Percentiles rank a stretch among this genome's conserved stretches.
Conservation (phyloP, 2,888 invertebrate species). For the Podabrus alpinus region DNA sequence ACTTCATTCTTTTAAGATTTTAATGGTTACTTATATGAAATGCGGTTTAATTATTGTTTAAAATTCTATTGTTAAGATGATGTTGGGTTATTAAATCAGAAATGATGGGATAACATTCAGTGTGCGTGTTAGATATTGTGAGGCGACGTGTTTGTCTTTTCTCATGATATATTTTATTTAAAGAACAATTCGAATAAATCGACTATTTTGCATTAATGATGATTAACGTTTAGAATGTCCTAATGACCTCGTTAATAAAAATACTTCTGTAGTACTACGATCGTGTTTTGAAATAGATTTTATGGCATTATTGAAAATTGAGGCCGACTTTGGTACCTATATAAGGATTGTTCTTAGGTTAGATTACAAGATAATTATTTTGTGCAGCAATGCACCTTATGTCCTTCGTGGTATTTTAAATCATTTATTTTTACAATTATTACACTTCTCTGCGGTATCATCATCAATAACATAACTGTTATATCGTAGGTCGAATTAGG, state of each 20-base stretch:
- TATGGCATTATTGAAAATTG: not conserved
- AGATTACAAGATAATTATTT: not conserved
- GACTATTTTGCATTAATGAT: not conserved
- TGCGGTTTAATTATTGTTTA: not conserved
- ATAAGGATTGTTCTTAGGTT: not conserved
- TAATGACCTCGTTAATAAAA: conserved; percentile 1
- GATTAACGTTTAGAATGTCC: conserved; percentile 2
- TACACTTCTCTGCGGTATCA: not conserved
- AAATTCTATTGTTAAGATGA: not conserved
- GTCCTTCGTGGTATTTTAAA: not conserved
- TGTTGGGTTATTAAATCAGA: not conserved
- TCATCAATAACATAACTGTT: not conserved
- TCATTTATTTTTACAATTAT: not conserved
- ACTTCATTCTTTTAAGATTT: not conserved
- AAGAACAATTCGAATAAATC: conserved; percentile 1
- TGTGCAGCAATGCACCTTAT: not conserved
- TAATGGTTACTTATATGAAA: not conserved
- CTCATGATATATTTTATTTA: not conserved
- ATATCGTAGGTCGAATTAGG: not conserved
- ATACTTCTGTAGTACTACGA: not conserved
- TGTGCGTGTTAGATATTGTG: not conserved
- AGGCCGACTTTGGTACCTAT: not conserved
- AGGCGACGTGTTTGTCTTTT: not conserved
- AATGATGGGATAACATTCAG: not conserved
- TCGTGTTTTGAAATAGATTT: not conserved